Percentiles rank a stretch among this genome's conserved stretches.
Evolutionary conservation across 2,797 vertebrate species (phyloP).

Genomic region (Cichlasoma orientale): DNA sequence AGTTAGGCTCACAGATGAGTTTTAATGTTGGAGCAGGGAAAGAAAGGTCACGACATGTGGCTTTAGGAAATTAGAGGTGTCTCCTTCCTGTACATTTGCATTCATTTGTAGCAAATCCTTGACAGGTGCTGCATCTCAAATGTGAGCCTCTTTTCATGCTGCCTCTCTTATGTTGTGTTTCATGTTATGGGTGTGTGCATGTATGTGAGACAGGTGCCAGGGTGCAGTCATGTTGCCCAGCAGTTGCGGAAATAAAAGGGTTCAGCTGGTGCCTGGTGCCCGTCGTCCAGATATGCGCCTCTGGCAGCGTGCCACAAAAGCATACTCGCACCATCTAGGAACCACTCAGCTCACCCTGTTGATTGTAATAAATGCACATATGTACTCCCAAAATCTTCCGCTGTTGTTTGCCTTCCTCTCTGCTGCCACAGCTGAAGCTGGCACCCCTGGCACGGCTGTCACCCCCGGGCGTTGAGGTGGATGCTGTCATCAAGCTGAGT

Average conservation of each 20-base stretch:
- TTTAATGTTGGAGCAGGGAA: neutral
- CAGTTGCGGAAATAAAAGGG: conserved; percentile 75
- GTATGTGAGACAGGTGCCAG: conserved; percentile 77
- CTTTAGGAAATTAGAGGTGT: conserved; percentile 12
- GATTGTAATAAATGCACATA: conserved; percentile 43
- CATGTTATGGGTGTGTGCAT: conserved; percentile 43
- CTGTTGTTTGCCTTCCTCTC: conserved; percentile 15
- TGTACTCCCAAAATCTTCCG: conserved; percentile 5
- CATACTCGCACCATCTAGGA: conserved; percentile 21
- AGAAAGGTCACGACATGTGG: conserved; percentile 30
- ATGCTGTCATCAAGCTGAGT: conserved; percentile 68
- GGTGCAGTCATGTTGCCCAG: conserved; percentile 70
- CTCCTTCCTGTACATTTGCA: conserved; percentile 31
- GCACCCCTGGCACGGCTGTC: conserved; percentile 48
- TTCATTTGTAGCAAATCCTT: conserved; percentile 46
- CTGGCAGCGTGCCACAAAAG: conserved; percentile 68
- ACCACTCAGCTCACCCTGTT: conserved; percentile 20
- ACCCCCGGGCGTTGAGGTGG: conserved; percentile 48
- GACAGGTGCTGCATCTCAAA: conserved; percentile 73
- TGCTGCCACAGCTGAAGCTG: conserved; percentile 46
- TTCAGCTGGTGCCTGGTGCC: conserved; percentile 78
- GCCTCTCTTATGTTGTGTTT: conserved; percentile 37
- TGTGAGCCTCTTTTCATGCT: conserved; percentile 20
- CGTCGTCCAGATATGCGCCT: conserved; percentile 71
- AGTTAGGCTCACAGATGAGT: conserved; percentile 4